Evolutionary conservation across 1,140 invertebrate species (phyloP).

Genomic region (Heliconius hewitsoni): DNA sequence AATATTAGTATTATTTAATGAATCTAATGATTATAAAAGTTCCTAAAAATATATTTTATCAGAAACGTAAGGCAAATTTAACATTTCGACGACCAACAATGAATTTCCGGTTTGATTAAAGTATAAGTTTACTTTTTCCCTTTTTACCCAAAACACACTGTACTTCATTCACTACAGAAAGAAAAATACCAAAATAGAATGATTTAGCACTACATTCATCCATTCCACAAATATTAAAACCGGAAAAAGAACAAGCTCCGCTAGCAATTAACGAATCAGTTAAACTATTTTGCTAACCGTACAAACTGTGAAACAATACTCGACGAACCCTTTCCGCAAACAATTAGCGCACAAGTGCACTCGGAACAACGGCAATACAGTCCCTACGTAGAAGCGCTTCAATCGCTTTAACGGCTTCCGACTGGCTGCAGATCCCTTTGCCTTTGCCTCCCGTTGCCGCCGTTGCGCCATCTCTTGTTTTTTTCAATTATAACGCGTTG

Average conservation of each 20-base stretch:
- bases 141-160: neutral
- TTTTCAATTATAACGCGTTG: conserved; percentile 55
- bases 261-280: neutral
- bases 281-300: conserved; percentile 37
- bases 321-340: conserved; percentile 73
- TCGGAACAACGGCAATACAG: conserved; percentile 74
- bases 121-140: no score
- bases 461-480: conserved; percentile 53
- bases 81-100: neutral
- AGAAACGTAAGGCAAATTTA: no score
- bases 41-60: no score
- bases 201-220: neutral
- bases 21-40: no score
- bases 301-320: conserved; percentile 39
- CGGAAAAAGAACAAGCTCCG: neutral
- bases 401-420: conserved; percentile 64
- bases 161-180: neutral
- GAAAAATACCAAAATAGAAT: neutral
- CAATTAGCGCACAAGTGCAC: conserved; percentile 77
- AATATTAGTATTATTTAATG: no score
- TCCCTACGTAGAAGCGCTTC: conserved; percentile 55
- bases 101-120: neutral
- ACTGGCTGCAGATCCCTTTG: conserved; percentile 68
- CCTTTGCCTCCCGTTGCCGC: conserved; percentile 60
- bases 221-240: neutral